Evolutionary conservation across 2,113 vertebrate species (phyloP).

Genomic region (Manacus vitellinus): DNA sequence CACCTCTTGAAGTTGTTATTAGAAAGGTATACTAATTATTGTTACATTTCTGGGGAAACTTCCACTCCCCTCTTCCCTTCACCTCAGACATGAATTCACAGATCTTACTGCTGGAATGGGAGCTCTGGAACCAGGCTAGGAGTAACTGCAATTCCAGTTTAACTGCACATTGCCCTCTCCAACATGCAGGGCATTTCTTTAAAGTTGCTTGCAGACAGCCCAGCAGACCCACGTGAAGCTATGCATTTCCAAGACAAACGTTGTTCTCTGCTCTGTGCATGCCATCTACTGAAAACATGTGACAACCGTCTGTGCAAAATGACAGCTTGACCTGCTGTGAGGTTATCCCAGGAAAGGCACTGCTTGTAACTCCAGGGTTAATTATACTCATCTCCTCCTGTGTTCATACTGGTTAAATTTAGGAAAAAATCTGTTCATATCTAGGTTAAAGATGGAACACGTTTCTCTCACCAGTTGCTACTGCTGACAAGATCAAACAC

Average conservation of each 20-base stretch:
- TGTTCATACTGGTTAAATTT: constrained; percentile 47
- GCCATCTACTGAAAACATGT: constrained; percentile 20
- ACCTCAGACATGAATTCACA: not conserved
- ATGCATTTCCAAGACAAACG: not conserved
- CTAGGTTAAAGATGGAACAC: constrained; percentile 16
- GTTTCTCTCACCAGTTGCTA: not conserved
- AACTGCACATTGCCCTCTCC: not conserved
- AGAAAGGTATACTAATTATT: constrained; percentile 9
- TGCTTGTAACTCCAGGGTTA: constrained; percentile 26
- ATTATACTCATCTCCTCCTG: constrained; percentile 5
- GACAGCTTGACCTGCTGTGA: constrained; percentile 15
- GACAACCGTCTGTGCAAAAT: not conserved
- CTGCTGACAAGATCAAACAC: not conserved
- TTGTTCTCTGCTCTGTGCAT: not conserved
- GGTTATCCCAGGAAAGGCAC: constrained; percentile 8
- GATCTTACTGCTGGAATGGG: not conserved
- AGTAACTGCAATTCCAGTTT: not conserved
- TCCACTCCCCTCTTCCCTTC: not conserved
- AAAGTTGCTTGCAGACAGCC: not conserved
- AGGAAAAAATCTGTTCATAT: constrained; percentile 44
- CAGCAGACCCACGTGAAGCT: not conserved
- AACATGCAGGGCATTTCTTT: not conserved
- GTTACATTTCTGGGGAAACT: not conserved
- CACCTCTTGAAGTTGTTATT: not conserved
- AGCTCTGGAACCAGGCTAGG: not conserved